Evolutionary conservation across 2,888 invertebrate genomes (phyloP), one percentile per base, ranked within the genome.

Genomic region (Philopedon plagiatum): DNA sequence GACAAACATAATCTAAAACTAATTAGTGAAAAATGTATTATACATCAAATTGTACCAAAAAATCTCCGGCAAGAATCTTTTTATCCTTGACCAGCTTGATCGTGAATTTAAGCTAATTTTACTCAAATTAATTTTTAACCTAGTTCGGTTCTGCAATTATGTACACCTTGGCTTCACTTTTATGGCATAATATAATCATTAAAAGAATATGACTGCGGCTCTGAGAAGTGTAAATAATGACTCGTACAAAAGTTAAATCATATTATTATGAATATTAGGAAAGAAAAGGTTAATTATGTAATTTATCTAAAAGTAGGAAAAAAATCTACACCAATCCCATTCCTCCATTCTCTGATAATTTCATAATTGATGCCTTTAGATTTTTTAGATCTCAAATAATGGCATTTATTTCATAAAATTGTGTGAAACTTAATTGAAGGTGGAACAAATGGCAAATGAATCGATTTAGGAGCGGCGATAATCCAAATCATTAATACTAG

Each of bases 161-260:
- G 32, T 51, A 63, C 23, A 49, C 63, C 49, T 63, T 51, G 63
- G 23, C 21, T 63, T 51, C 15, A 49, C 63, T 63, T 63, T 63
- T 63, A 63, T 51, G 37, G 63, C 63, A 63, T 63, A 51, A 63
- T 51, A 63, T 63, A 51, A 63, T n/a, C n/a, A n/a, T 63, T 63
- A 63, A 63, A 63, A 51, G 19, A 49, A 63, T 41, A 62, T n/a
- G 51, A 49, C 63, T 51, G 46, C 32, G 19, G 18, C 32, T 44
- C 32, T 19, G 9, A 62, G 34, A 62, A 62, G 51, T 63, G 51
- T 49, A 46, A 37, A 63, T 63, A 63, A 63, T 63, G 51, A 63
- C 63, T 49, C 13, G 63, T 63, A 51, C 32, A 49, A 63, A 63
- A 49, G 63, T 51, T 63, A 49, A 51, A 49, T 63, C 23, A 51